phyloP scores from a whole-genome alignment of 2,113 vertebrate genomes.

The Corydoras maculifer region DNA sequence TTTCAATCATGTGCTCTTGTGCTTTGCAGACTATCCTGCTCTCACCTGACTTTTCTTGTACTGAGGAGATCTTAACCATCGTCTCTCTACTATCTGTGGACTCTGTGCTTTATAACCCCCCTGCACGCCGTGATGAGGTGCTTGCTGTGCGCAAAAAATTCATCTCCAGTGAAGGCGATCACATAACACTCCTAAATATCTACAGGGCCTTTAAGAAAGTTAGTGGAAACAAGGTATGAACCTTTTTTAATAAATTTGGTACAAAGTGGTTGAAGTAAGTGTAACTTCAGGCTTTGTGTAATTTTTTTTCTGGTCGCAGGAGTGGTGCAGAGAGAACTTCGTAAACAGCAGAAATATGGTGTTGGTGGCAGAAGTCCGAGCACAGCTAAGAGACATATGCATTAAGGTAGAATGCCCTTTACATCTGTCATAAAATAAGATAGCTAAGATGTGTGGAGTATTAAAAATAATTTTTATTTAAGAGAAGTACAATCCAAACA shows the following conservation, averaged over 20 bases:
- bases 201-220: conserved; percentile 86
- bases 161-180: conserved; percentile 86
- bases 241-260: background rate
- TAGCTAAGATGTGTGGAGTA: no score
- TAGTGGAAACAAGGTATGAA: conserved; percentile 74
- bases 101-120: conserved; percentile 84
- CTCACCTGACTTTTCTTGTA: conserved; percentile 82
- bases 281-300: background rate
- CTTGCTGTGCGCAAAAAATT: conserved; percentile 82
- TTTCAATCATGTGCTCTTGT: background rate
- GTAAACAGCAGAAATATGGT: conserved; percentile 90
- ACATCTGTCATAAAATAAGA: no score
- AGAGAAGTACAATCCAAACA: no score
- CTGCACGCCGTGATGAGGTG: conserved; percentile 79
- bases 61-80: conserved; percentile 87
- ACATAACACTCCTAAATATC: conserved; percentile 82
- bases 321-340: conserved; percentile 95
- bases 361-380: conserved; percentile 80
- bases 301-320: conserved; percentile 58
- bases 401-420: conserved; percentile 74
- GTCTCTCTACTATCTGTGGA: conserved; percentile 88
- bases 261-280: background rate
- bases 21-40: conserved; percentile 79
- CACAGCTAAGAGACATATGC: conserved; percentile 88
- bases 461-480: no score